These are phyloP conservation scores for Tetraneura akinire DNA, from an alignment of 1,140 invertebrate genomes.

Conservation along the genomic window DNA sequence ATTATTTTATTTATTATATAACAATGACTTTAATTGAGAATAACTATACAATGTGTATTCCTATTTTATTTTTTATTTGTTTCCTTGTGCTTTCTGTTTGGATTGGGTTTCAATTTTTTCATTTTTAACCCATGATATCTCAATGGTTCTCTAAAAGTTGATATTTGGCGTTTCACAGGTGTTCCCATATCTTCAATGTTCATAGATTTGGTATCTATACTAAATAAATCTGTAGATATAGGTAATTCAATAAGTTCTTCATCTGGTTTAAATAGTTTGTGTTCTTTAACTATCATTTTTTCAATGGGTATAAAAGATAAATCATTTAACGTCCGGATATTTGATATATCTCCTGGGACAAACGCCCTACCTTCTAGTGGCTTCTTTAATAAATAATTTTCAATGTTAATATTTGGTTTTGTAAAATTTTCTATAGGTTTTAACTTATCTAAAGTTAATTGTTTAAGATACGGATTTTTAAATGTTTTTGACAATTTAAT, in stretches of 20 bases:
- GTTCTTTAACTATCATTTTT: background rate
- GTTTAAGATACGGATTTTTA: conserved; percentile 20
- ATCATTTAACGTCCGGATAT: background rate
- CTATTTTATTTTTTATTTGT: background rate
- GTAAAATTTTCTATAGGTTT: background rate
- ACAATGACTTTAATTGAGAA: background rate
- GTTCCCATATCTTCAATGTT: conserved; percentile 7
- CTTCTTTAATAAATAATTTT: conserved; percentile 36
- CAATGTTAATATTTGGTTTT: background rate
- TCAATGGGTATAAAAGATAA: conserved; percentile 31
- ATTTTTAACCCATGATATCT: conserved; percentile 45
- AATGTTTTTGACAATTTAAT: background rate
- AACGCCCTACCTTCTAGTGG: conserved; percentile 35
- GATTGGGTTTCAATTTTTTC: conserved; percentile 42
- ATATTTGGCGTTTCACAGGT: conserved; percentile 9
- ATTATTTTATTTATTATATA: no score
- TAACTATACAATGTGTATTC: background rate
- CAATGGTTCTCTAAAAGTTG: background rate
- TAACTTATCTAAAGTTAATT: background rate
- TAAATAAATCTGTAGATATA: conserved; percentile 17
- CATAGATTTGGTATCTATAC: conserved; percentile 19
- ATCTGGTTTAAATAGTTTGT: background rate
- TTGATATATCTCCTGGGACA: background rate
- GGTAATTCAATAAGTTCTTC: conserved; percentile 15
- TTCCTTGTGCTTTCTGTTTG: background rate